These are phyloP conservation scores for Amphibalanus amphitrite DNA, from an alignment of 1,140 invertebrate genomes.

Conservation along the genomic window DNA sequence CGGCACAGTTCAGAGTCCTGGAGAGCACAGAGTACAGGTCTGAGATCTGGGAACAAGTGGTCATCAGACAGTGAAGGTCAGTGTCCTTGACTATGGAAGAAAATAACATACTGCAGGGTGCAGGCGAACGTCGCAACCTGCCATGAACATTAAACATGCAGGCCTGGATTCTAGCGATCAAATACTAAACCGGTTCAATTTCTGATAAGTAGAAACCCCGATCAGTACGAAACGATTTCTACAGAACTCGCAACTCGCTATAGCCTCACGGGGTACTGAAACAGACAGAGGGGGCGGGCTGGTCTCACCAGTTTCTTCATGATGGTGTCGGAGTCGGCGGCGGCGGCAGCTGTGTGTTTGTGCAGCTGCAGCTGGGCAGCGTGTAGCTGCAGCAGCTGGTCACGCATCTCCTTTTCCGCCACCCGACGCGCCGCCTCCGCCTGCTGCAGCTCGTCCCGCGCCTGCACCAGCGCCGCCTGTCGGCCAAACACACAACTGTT, in stretches of 20 bases:
- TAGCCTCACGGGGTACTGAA: too few relatives aligned
- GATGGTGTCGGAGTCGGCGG: conserved; percentile 33
- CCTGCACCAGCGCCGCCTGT: conserved; percentile 52
- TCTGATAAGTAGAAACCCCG: too few relatives aligned
- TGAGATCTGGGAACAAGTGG: neutral
- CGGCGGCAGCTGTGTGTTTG: conserved; percentile 12
- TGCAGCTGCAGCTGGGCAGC: conserved; percentile 37
- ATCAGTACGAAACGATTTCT: too few relatives aligned
- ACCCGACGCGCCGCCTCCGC: conserved; percentile 37
- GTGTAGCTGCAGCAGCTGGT: conserved; percentile 42
- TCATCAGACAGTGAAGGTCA: neutral
- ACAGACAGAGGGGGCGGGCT: too few relatives aligned
- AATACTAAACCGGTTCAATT: too few relatives aligned
- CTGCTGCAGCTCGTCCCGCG: conserved; percentile 47
- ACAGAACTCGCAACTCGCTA: too few relatives aligned
- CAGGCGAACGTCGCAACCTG: too few relatives aligned
- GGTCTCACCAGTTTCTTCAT: conserved; percentile 36
- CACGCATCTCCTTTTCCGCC: conserved; percentile 42
- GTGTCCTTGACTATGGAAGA: too few relatives aligned
- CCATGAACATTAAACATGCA: too few relatives aligned
- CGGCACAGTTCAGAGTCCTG: neutral
- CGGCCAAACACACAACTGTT: conserved; percentile 25
- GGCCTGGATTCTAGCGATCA: too few relatives aligned
- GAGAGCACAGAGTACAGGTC: neutral
- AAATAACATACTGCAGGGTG: too few relatives aligned